A percentile compares a stretch with the other conserved stretches of the same genome.
These are phyloP conservation scores for Podotricha telesiphe DNA, from an alignment of 2,888 invertebrate genomes.

Conservation along the genomic window DNA sequence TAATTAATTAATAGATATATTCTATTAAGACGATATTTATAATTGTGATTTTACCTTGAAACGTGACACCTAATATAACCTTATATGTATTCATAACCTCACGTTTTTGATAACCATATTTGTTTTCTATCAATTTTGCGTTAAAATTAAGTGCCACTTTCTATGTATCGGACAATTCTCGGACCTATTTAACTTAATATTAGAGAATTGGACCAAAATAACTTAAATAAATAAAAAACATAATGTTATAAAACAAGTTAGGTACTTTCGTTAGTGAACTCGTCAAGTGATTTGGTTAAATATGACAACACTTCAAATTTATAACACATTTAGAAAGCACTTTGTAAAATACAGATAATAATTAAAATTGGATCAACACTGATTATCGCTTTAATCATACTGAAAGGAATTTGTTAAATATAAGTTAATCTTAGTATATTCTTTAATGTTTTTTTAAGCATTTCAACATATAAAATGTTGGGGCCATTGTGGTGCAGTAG, in stretches of 20 bases:
- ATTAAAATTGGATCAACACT: slow-evolving; percentile 6
- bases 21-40: no score
- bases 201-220: no score
- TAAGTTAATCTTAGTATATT: neutral
- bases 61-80: neutral
- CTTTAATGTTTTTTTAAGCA: neutral
- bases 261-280: neutral
- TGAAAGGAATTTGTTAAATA: neutral
- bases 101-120: no score
- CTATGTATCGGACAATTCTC: no score
- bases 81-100: no score
- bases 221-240: neutral
- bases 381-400: slow-evolving; percentile 5
- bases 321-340: neutral
- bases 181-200: no score
- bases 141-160: no score
- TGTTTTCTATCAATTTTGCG: no score
- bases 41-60: neutral
- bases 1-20: neutral
- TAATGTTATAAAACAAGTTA: neutral
- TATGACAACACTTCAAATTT: neutral
- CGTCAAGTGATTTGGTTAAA: neutral
- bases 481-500: no score
- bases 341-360: neutral
- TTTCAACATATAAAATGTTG: neutral